Evolutionary conservation across 2,113 vertebrate species (phyloP), one percentile per base, ranked within the genome.

Genomic region (Dromas ardeola): DNA sequence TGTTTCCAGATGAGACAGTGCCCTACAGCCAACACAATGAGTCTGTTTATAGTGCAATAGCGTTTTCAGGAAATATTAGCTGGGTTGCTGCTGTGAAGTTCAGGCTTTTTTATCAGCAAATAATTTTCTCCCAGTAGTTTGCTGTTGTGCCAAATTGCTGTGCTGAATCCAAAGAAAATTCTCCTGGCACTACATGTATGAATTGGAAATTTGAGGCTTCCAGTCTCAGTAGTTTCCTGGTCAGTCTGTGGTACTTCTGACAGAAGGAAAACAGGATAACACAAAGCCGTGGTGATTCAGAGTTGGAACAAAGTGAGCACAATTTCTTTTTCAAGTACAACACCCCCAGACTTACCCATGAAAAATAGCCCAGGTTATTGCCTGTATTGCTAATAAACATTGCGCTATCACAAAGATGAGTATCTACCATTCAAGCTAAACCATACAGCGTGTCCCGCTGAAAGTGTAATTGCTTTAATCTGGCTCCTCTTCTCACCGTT

Each of bases 41-140:
- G 55, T 50, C 59, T 90, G 66, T 55, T 86, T 53, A 6, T 36
- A 62, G 71, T 36, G 21, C 25, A 66, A 26, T 13, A 80, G 38
- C 2, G 0, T 55, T 85, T 50, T 62, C 43, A 76, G 63, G 50
- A 81, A 89, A 81, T 53, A 61, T 63, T 49, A 81, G 22, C 65
- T 63, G 59, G 83, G 69, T 45, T 86, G 50, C 80, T 92, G 72
- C 89, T 96, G 93, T 17, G 76, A 81, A 67, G 25, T 74, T 95
- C 83, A 86, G 89, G 17, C 45, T 50, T 95, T 66, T 27, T 93
- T 84, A 80, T 63, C 77, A 74, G 72, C 26, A 84, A 89, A 86
- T 74, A 1, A 5, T 67, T 95, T 95, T 32, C 55, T 63, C 86
- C 86, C 61, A 45, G 69, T 84, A 4, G 25, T 70, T 83, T 80